Conservation (phyloP, 2,888 invertebrate genomes). For the Drosophila phalerata region DNA sequence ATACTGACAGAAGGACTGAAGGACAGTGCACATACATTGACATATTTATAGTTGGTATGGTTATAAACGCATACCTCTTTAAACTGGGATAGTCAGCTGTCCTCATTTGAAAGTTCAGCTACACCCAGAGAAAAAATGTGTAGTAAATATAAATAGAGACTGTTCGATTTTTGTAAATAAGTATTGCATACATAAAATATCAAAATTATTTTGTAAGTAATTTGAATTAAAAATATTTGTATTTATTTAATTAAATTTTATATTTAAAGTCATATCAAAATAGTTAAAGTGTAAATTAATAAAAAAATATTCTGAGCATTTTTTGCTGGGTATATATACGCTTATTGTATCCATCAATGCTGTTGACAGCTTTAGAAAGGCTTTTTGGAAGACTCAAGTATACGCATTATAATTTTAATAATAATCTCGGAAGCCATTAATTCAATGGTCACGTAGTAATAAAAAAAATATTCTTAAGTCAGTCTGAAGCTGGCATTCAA, state of each 20-base stretch:
- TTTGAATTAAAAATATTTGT: too few species aligned
- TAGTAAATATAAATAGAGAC: neutral
- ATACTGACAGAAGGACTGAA: constrained; percentile 15
- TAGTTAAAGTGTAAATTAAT: neutral
- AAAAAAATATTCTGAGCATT: neutral
- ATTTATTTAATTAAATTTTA: too few species aligned
- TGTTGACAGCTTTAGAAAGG: constrained; percentile 39
- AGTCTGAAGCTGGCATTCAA: constrained; percentile 38
- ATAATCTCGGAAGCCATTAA: constrained; percentile 50
- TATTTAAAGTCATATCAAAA: neutral
- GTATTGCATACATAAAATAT: too few species aligned
- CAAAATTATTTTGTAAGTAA: too few species aligned
- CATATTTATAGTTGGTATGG: constrained; percentile 1
- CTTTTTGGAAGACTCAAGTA: constrained; percentile 28
- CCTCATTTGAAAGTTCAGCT: constrained; percentile 29
- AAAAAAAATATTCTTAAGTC: constrained; percentile 60
- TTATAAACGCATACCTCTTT: neutral
- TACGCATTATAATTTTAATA: constrained; percentile 4
- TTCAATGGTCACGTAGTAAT: constrained; percentile 70
- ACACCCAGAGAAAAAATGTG: neutral
- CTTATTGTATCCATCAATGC: constrained; percentile 45
- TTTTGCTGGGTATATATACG: neutral
- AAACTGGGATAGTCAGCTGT: constrained; percentile 19
- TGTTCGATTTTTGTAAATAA: too few species aligned
- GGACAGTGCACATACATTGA: constrained; percentile 40